Evolutionary conservation across 2,797 vertebrate species (phyloP), one percentile per base, ranked within the genome.

Genomic region (Falco peregrinus): DNA sequence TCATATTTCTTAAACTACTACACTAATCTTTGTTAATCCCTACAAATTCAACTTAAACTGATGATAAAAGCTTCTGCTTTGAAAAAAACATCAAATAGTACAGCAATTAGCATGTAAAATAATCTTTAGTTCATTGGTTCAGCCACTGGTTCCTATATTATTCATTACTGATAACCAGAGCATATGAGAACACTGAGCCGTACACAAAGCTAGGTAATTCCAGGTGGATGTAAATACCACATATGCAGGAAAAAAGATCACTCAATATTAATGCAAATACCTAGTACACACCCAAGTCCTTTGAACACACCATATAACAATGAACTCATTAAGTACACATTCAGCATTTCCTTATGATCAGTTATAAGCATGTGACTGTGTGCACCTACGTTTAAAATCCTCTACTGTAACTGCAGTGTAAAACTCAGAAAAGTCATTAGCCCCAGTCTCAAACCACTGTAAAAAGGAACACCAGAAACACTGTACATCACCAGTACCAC

Each of bases 21-120:
- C 16, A 45, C 16, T 95, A 84, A 91, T 85, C 86, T 90, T 81
- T 47, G 39, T 84, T 95, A 97, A 96, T 94, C 84, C 85, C 67
- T 45, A 84, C 37, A 73, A 86, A 87, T 69, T 89, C 51, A 77
- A 83, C 24, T 89, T 65, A 67, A 87, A 92, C 20, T 45, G 65
- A 63, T 20, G 71, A 96, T 89, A 95, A 90, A 93, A 83, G 54
- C n/a, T 57, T 73, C 81, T 59, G 4, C 84, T 96, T 95, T 78
- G 82, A 96, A 92, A 65, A 73, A 88, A 87, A 86, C 57, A 77
- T 69, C 81, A 97, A 97, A 79, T 20, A 77, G 65, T 31, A 26
- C 16, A 92, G 79, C 68, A 91, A 96, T 94, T 94, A 95, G 56
- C 18, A 82, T 59, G 47, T 47, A 76, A 93, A 95, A 95, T 65